Percentiles rank a stretch among this genome's conserved stretches.
Conservation (phyloP, 2,113 vertebrate genomes). For the Capreolus pygargus region DNA sequence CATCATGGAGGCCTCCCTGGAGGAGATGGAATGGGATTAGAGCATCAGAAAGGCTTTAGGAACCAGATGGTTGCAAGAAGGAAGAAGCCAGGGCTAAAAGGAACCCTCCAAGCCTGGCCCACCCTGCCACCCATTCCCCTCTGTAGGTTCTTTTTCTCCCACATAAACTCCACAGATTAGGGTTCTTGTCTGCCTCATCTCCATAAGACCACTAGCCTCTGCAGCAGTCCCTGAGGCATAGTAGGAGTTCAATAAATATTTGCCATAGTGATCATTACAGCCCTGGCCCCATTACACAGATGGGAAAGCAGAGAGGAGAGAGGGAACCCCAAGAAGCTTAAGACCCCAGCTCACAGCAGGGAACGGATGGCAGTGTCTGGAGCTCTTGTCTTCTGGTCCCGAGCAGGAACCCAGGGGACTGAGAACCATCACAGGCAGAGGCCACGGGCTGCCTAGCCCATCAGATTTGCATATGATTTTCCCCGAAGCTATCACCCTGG, state of each 20-base stretch:
- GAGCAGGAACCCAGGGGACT: background rate
- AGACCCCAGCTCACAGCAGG: background rate
- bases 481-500: background rate
- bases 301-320: background rate
- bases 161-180: background rate
- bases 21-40: background rate
- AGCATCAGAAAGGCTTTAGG: background rate
- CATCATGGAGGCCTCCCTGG: background rate
- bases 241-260: background rate
- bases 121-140: background rate
- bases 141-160: background rate
- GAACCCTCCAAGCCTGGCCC: background rate
- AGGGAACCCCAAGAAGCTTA: background rate
- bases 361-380: background rate
- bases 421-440: background rate
- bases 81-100: background rate
- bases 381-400: background rate
- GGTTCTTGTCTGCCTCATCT: background rate
- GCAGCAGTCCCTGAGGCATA: background rate
- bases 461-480: conserved; percentile 11
- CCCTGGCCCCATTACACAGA: background rate
- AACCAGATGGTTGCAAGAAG: background rate
- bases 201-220: background rate
- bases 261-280: conserved; percentile 17
- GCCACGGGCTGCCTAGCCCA: background rate